Evolutionary conservation across 1,140 invertebrate genomes (phyloP), one percentile per base, ranked within the genome.

Genomic region (Cyrtorhinus lividipennis): DNA sequence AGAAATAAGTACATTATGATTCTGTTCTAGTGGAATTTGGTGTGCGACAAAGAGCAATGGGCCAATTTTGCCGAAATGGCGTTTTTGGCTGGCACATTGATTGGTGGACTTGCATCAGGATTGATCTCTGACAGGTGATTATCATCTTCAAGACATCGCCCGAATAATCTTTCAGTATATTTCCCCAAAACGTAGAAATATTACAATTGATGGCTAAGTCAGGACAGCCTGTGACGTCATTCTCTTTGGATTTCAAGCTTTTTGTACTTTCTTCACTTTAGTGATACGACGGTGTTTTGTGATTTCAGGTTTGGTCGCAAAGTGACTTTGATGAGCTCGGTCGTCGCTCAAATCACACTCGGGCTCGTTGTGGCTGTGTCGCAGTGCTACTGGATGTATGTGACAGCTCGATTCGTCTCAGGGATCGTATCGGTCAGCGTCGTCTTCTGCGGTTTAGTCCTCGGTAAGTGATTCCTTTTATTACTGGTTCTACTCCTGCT

Each of bases 301-400:
- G n/a, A n/a, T n/a, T n/a, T n/a, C 69, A 83, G 82, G 72, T 88
- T 85, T 69, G 88, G 88, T 8, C 77, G 88, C 63, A 90, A 90
- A 73, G 78, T 75, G 56, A 84, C 85, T 38, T 71, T 90, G 38
- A 81, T 89, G 73, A 72, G 80, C 24, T 82, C 85, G 60, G 73
- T 87, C 56, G 66, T 83, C 38, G 73, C 85, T 15, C 86, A 89
- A 71, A 77, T 85, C 58, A 72, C 70, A 38, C 67, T 75, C 69
- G 83, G 81, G 18, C 77, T 81, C 1, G 70, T 77, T 12, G 78
- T 85, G 1, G 77, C 83, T 1, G 78, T 85, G 62, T 76, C 78
- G 2, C 79, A 79, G 15, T 83, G 81, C 67, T 85, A 83, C 69
- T 72, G 82, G 63, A 72, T 84, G 18, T 86, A 84, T 70, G 71